Evolutionary conservation across 2,797 vertebrate species (phyloP).

Genomic region (Perodicticus potto): DNA sequence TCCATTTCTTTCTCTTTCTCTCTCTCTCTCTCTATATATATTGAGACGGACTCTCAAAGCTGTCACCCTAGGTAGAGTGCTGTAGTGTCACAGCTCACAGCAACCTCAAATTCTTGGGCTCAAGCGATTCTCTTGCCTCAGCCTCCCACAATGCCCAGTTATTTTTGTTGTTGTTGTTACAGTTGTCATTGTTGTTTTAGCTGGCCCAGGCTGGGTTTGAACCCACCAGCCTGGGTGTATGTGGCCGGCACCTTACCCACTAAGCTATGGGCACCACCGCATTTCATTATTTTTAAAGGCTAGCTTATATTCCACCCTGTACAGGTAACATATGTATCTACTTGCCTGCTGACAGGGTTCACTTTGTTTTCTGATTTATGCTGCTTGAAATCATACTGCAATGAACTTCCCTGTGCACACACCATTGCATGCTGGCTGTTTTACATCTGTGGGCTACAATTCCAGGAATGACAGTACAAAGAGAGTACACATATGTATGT

Average conservation of each 20-base stretch:
- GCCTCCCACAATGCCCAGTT: too few relatives aligned
- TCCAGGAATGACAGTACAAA: neutral
- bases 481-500: neutral
- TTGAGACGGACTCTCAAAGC: too few relatives aligned
- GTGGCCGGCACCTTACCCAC: too few relatives aligned
- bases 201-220: too few relatives aligned
- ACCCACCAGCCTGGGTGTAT: too few relatives aligned
- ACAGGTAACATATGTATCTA: neutral
- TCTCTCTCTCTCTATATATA: neutral
- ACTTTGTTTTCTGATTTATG: neutral
- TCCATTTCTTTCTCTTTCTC: neutral
- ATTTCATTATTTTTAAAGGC: neutral
- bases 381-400: neutral
- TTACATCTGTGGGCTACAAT: neutral
- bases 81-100: too few relatives aligned
- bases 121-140: too few relatives aligned
- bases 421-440: neutral
- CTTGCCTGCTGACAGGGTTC: neutral
- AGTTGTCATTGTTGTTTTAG: too few relatives aligned
- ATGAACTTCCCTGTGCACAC: neutral
- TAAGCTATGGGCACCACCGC: too few relatives aligned
- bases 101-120: too few relatives aligned
- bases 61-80: too few relatives aligned
- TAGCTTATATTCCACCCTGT: neutral
- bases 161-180: too few relatives aligned